Percentiles rank a stretch among this genome's conserved stretches.
phyloP scores from a whole-genome alignment of 2,797 vertebrate genomes.

The Neosilurus hyrtlii region DNA sequence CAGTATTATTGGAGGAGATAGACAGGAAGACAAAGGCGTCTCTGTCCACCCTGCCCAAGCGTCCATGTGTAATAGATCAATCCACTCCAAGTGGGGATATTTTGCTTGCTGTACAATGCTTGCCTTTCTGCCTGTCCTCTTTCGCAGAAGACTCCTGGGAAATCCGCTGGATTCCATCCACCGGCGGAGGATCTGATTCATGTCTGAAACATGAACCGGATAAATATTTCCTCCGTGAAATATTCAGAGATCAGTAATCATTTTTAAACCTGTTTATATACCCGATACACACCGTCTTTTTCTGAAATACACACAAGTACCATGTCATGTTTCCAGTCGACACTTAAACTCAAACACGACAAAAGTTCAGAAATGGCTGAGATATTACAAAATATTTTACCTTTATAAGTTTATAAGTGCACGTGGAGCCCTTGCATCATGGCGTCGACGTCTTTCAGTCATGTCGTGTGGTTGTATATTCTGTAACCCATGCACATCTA shows the following conservation, averaged over 20 bases:
- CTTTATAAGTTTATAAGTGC: neutral
- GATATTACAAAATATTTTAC: neutral
- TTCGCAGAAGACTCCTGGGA: slow-evolving; percentile 52
- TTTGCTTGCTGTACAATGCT: slow-evolving; percentile 54
- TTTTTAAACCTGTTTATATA: slow-evolving; percentile 19
- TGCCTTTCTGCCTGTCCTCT: slow-evolving; percentile 47
- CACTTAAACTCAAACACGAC: neutral
- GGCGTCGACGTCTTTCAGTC: neutral
- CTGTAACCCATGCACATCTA: neutral
- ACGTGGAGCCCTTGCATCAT: neutral
- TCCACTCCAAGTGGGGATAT: slow-evolving; percentile 41
- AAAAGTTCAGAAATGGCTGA: neutral
- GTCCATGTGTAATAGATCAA: slow-evolving; percentile 39
- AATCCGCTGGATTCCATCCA: slow-evolving; percentile 43
- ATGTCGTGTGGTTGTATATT: neutral
- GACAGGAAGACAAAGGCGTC: slow-evolving; percentile 38
- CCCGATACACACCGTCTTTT: slow-evolving; percentile 8
- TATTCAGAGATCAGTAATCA: slow-evolving; percentile 1
- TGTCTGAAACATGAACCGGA: slow-evolving; percentile 66
- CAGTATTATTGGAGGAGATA: slow-evolving; percentile 48
- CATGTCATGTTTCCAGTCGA: slow-evolving; percentile 13
- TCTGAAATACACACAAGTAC: slow-evolving; percentile 2
- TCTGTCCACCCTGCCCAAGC: slow-evolving; percentile 36
- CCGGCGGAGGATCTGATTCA: slow-evolving; percentile 54
- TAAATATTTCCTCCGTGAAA: slow-evolving; percentile 34